Evolutionary conservation across 2,113 vertebrate species (phyloP).

Genomic region (Hassar affinis): DNA sequence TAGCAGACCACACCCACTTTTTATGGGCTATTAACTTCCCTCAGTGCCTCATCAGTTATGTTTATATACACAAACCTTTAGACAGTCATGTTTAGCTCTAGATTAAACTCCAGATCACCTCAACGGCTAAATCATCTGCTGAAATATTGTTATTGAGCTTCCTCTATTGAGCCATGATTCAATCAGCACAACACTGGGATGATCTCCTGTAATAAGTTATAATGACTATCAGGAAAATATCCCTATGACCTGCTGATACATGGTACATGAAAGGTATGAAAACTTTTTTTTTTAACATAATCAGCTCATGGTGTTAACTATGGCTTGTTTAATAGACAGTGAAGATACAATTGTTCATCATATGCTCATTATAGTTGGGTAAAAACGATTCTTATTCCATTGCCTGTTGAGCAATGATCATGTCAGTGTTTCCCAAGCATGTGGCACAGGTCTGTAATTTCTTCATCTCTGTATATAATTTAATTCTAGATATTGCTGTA

Average conservation of each 20-base stretch:
- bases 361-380: background rate
- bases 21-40: background rate
- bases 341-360: background rate
- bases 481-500: slow-evolving; percentile 22
- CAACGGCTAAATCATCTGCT: slow-evolving; percentile 9
- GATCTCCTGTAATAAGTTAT: background rate
- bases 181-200: slow-evolving; percentile 1
- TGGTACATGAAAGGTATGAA: background rate
- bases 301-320: background rate
- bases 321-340: background rate
- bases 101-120: background rate
- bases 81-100: too few relatives aligned
- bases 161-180: background rate
- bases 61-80: background rate
- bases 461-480: slow-evolving; percentile 2
- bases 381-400: background rate
- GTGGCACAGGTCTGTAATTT: background rate
- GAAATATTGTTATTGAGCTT: slow-evolving; percentile 8
- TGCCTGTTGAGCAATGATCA: background rate
- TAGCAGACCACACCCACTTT: background rate
- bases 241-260: background rate
- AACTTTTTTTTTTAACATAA: background rate
- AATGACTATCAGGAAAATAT: background rate
- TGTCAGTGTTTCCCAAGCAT: background rate
- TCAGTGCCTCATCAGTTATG: background rate